phyloP scores from a whole-genome alignment of 2,888 invertebrate genomes.

The Tridacna crocea region DNA sequence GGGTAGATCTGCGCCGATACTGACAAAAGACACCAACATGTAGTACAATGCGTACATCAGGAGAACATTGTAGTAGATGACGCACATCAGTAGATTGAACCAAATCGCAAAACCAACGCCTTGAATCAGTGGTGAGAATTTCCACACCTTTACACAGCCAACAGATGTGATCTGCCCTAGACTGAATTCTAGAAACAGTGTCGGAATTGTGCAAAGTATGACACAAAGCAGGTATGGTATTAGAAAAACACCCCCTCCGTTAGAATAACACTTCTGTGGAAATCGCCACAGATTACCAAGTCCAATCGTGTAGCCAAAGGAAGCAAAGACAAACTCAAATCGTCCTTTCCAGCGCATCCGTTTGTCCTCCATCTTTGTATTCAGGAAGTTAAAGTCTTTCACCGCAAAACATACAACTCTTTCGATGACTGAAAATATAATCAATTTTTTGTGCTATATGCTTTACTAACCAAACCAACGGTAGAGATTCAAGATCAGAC shows the following conservation, averaged over 20 bases:
- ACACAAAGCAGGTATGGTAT: constrained; percentile 38
- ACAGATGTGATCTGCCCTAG: constrained; percentile 44
- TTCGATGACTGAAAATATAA: too few species aligned
- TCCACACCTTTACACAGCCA: constrained; percentile 39
- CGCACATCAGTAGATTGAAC: constrained; percentile 33
- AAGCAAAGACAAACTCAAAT: constrained; percentile 43
- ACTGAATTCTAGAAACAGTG: constrained; percentile 38
- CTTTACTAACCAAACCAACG: too few species aligned
- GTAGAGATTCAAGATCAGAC: too few species aligned
- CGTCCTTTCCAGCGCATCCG: constrained; percentile 43
- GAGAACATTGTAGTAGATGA: constrained; percentile 46
- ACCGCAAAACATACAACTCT: too few species aligned
- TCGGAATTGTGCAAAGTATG: constrained; percentile 29
- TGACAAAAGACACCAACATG: constrained; percentile 40
- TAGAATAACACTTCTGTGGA: constrained; percentile 37
- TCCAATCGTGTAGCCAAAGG: constrained; percentile 39
- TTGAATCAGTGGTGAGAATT: constrained; percentile 34
- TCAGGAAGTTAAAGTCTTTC: too few species aligned
- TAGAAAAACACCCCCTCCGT: constrained; percentile 44
- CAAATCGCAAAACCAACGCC: constrained; percentile 47
- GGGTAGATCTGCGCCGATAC: constrained; percentile 37
- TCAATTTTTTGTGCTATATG: too few species aligned
- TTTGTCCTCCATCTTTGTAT: neutral
- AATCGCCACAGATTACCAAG: constrained; percentile 51
- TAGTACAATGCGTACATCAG: constrained; percentile 44